Evolutionary conservation across 2,113 vertebrate genomes (phyloP).

Genomic region (Geococcyx californianus): DNA sequence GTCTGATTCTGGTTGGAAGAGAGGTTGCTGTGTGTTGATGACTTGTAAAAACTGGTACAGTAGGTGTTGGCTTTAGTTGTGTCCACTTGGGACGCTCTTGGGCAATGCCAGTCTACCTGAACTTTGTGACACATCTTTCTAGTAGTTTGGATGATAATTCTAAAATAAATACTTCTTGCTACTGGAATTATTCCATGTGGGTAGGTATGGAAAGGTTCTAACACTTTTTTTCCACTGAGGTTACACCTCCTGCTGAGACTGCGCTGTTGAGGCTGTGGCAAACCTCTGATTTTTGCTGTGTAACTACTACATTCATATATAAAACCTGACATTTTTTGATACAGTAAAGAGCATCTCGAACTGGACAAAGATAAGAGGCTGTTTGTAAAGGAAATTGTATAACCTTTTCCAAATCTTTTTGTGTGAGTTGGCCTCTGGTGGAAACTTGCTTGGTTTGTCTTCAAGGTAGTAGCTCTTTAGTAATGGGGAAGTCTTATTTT

Average conservation of each 20-base stretch:
- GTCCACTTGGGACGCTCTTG: background rate
- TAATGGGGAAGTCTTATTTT: background rate
- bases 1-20: background rate
- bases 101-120: background rate
- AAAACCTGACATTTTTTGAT: background rate
- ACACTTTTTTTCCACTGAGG: background rate
- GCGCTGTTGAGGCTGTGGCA: background rate
- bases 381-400: background rate
- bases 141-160: background rate
- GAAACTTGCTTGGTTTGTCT: background rate
- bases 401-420: background rate
- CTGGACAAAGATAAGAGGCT: background rate
- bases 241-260: background rate
- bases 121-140: background rate
- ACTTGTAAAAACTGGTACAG: background rate
- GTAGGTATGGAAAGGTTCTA: background rate
- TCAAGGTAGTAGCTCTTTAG: background rate
- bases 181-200: background rate
- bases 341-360: background rate
- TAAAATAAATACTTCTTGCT: background rate
- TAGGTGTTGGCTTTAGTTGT: background rate
- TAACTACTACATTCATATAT: background rate
- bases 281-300: background rate
- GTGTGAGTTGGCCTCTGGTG: background rate
- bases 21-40: background rate